Evolutionary conservation across 2,797 vertebrate genomes (phyloP), one percentile per base, ranked within the genome.

Genomic region (Pteronotus mesoamericanus): DNA sequence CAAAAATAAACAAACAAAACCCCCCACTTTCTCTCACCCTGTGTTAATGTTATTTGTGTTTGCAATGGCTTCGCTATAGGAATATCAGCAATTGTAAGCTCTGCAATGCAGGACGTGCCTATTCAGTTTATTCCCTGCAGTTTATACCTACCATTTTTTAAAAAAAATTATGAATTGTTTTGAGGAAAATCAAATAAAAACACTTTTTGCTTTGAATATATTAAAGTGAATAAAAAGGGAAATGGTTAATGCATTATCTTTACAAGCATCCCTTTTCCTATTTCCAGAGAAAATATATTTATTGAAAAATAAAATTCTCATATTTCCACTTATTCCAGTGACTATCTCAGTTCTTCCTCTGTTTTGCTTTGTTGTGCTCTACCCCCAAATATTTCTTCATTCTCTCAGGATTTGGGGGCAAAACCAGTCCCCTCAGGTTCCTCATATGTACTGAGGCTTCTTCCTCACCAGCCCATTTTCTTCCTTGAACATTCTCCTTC

Each of bases 281-380:
- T 75, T 80, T 80, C 64, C 68, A 19, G 32, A 79, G 44, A 80
- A 94, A 74, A 96, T 51, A 57, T 57, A 78, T 72, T 75, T 51
- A 37, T 26, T 84, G 51, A 94, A 83, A 87, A 93, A 66, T 78
- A 53, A 61, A 84, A 37, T 61, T 61, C 59, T 93, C 14, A 5
- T 21, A 29, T n/a, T 55, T 74, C 18, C 53, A 44, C 32, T 24
- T 29, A 29, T 57, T 55, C 11, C 14, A 9, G 19, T 46, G 51
- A 75, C 1, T 0, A 7, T 2, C 15, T 1, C 44, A 18, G 9
- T 44, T 46, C 46, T 61, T 46, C 19, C 34, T 86, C 19, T 26
- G n/a, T 34, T 61, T 42, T 29, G 26, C 66, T 26, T 6, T 22
- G 9, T 1, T 69, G 44, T 29, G 9, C 85, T 87, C 48, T 12